These are phyloP conservation scores for Gambusia holbrooki DNA, from an alignment of 2,113 vertebrate species.

Conservation along the genomic window DNA sequence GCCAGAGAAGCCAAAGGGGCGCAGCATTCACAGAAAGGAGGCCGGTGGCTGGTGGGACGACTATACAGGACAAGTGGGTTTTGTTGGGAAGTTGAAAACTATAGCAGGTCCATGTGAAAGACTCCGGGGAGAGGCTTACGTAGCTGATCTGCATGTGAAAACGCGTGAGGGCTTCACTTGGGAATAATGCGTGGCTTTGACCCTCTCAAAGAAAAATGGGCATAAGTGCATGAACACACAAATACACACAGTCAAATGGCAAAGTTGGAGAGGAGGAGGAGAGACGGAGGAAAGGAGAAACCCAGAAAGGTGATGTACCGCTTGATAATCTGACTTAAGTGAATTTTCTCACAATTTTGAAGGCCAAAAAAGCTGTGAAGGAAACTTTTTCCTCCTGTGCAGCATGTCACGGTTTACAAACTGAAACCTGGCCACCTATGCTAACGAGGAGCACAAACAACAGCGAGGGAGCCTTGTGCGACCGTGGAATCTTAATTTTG, in stretches of 20 bases:
- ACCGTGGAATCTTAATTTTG: slow-evolving; percentile 69
- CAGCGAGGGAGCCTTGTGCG: slow-evolving; percentile 42
- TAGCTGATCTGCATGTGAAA: slow-evolving; percentile 76
- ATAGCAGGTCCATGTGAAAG: slow-evolving; percentile 64
- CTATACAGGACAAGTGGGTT: slow-evolving; percentile 54
- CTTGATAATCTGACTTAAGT: neutral
- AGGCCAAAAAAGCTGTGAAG: neutral
- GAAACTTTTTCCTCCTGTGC: neutral
- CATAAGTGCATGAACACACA: slow-evolving; percentile 22
- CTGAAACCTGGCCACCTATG: slow-evolving; percentile 15
- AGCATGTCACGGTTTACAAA: slow-evolving; percentile 7
- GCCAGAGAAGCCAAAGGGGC: slow-evolving; percentile 23
- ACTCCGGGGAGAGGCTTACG: slow-evolving; percentile 57
- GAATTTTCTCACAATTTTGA: neutral
- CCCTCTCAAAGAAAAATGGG: slow-evolving; percentile 51
- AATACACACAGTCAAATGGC: slow-evolving; percentile 30
- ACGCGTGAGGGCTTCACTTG: slow-evolving; percentile 44
- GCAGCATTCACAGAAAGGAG: slow-evolving; percentile 48
- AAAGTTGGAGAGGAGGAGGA: slow-evolving; percentile 20
- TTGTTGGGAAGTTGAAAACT: slow-evolving; percentile 57
- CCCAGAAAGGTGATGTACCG: neutral
- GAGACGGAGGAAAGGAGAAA: neutral
- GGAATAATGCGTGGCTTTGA: slow-evolving; percentile 46
- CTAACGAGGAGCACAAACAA: slow-evolving; percentile 30
- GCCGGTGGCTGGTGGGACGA: slow-evolving; percentile 48